Evolutionary conservation across 2,797 vertebrate species (phyloP).

Genomic region (Falco peregrinus): DNA sequence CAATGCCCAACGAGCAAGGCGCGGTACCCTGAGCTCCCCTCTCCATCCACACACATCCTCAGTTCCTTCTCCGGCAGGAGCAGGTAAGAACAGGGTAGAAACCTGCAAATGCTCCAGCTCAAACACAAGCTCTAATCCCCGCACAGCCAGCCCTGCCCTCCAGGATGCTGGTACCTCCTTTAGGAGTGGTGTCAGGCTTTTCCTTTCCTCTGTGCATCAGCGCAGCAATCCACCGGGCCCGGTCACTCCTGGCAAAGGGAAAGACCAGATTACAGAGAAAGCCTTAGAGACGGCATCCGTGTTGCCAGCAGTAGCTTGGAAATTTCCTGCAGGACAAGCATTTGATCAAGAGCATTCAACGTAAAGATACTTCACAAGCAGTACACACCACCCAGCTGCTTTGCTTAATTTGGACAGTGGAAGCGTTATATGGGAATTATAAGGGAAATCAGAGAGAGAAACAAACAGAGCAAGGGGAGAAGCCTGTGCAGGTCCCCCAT

Average conservation of each 20-base stretch:
- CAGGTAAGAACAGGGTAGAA: accelerated
- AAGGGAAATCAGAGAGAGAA: not conserved
- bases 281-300: accelerated
- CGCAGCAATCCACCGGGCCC: slow-evolving; percentile 88
- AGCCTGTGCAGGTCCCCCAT: not conserved
- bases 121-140: not conserved
- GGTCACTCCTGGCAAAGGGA: slow-evolving; percentile 82
- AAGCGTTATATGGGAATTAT: accelerated
- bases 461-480: not conserved
- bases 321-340: not conserved
- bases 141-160: not conserved
- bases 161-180: slow-evolving; percentile 77
- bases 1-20: not conserved
- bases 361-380: not conserved
- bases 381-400: not conserved
- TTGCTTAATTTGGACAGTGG: not conserved
- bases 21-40: accelerated
- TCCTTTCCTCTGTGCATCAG: slow-evolving; percentile 79
- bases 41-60: accelerated
- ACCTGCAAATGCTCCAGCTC: not conserved
- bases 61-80: not conserved
- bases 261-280: accelerated
- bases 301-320: not conserved
- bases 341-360: accelerated
- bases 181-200: slow-evolving; percentile 58